These are phyloP conservation scores for Sarotherodon lohbergeri DNA, from an alignment of 2,113 vertebrate genomes.

Conservation along the genomic window DNA sequence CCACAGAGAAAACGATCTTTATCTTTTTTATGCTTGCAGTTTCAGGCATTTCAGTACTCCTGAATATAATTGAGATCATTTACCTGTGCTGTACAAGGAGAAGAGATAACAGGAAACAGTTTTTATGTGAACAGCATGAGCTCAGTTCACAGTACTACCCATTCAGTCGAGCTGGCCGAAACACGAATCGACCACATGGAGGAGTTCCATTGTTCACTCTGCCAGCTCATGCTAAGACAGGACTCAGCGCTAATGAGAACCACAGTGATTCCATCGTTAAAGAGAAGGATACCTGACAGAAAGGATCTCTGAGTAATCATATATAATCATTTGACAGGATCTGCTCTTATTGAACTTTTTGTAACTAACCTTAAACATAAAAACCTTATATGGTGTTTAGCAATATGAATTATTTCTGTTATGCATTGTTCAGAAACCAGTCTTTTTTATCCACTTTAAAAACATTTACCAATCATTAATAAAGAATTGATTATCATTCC, in stretches of 20 bases:
- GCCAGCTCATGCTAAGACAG: neutral
- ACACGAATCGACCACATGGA: neutral
- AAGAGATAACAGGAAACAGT: neutral
- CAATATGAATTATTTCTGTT: neutral
- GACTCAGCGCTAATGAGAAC: neutral
- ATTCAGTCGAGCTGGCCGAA: neutral
- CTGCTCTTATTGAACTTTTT: neutral
- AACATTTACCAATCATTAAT: neutral
- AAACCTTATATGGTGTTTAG: neutral
- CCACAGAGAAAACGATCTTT: conserved; percentile 75
- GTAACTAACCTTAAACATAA: neutral
- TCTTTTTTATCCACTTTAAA: neutral
- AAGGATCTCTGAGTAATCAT: neutral
- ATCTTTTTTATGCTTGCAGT: conserved; percentile 87
- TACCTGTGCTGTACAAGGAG: conserved; percentile 80
- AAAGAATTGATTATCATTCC: neutral
- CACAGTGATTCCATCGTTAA: neutral
- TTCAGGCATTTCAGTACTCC: conserved; percentile 80
- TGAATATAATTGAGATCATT: conserved; percentile 82
- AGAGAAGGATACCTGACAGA: conserved; percentile 15
- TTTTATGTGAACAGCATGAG: neutral
- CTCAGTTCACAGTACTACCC: neutral
- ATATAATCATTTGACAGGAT: neutral
- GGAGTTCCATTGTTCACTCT: neutral
- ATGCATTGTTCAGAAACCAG: neutral